These are phyloP conservation scores for Callaeas wilsoni DNA, from an alignment of 2,113 vertebrate species.

Conservation along the genomic window DNA sequence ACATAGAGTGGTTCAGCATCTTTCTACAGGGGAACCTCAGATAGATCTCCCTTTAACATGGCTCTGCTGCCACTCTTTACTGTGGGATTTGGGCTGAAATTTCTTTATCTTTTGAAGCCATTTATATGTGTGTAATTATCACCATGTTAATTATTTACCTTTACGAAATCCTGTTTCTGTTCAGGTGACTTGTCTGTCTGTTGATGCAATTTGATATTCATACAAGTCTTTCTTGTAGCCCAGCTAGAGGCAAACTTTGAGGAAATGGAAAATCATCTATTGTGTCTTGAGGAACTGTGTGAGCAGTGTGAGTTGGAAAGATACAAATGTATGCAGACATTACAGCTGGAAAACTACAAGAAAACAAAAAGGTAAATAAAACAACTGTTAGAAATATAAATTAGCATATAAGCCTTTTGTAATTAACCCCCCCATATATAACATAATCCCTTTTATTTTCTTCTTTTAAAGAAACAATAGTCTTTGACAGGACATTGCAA, in stretches of 20 bases:
- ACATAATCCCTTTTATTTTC: not conserved
- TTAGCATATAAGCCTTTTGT: not conserved
- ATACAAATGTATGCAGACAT: slow-evolving; percentile 76
- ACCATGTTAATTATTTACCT: not conserved
- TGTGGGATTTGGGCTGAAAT: not conserved
- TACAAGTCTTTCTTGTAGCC: slow-evolving; percentile 71
- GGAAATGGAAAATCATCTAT: slow-evolving; percentile 86
- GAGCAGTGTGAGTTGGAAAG: slow-evolving; percentile 87
- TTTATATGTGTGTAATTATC: not conserved
- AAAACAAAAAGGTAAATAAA: slow-evolving; percentile 86
- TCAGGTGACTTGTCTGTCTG: not conserved
- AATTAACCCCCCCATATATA: not conserved
- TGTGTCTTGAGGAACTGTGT: slow-evolving; percentile 87
- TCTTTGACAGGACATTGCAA: not conserved
- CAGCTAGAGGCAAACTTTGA: slow-evolving; percentile 89
- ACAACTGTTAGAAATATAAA: not conserved
- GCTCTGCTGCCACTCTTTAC: not conserved
- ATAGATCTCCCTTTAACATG: rapidly evolving
- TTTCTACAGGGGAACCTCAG: not conserved
- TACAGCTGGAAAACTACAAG: slow-evolving; percentile 86
- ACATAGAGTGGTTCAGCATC: not conserved
- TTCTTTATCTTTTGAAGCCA: not conserved
- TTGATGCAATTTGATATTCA: not conserved
- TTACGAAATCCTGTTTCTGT: not conserved
- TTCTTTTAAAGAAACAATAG: not conserved